phyloP scores from a whole-genome alignment of 2,113 vertebrate genomes.

The Pachycephala philippinensis region DNA sequence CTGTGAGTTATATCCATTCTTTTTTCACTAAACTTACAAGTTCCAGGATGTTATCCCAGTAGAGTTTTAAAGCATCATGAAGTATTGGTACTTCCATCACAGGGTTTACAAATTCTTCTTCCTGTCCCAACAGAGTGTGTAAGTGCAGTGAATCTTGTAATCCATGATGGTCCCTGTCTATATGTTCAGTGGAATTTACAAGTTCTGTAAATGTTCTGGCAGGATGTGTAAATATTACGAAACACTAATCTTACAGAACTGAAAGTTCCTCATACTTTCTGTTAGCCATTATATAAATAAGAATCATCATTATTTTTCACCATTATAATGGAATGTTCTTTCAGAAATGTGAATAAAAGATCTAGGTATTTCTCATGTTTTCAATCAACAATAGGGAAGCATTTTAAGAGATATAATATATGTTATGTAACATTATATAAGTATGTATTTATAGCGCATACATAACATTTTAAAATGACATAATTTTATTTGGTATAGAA shows the following conservation, averaged over 20 bases:
- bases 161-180: background rate
- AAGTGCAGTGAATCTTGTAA: background rate
- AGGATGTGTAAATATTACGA: background rate
- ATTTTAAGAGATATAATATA: background rate
- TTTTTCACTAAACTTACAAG: background rate
- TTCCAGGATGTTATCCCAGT: background rate
- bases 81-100: background rate
- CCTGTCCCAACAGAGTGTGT: background rate
- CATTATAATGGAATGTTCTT: background rate
- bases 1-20: background rate
- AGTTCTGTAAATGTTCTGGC: background rate
- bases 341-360: background rate
- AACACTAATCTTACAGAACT: background rate
- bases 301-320: background rate
- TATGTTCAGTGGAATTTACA: background rate
- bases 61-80: constrained; percentile 28
- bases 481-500: background rate
- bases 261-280: background rate
- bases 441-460: background rate
- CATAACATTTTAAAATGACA: background rate
- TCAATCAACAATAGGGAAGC: background rate
- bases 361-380: background rate
- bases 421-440: background rate
- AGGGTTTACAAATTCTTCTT: background rate
- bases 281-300: background rate